Conservation (phyloP, 2,797 vertebrate genomes). For the Channallabes apus region DNA sequence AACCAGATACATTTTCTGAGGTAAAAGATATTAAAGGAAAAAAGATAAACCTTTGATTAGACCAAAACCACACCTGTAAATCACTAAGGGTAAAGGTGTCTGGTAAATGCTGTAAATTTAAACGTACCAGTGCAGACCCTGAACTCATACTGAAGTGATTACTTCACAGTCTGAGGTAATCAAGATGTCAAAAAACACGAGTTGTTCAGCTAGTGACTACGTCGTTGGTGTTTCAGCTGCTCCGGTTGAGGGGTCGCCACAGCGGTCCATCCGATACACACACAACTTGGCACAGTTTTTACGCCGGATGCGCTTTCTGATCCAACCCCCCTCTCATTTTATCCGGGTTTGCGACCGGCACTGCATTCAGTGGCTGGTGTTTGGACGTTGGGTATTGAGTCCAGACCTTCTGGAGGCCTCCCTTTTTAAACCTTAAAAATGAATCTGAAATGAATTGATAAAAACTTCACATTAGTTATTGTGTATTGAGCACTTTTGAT, state of each 20-base stretch:
- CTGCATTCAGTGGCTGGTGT: too few species aligned
- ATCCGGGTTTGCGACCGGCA: too few species aligned
- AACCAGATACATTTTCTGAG: neutral
- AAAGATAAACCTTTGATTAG: neutral
- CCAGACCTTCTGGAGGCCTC: too few species aligned
- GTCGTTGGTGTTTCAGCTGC: too few species aligned
- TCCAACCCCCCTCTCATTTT: too few species aligned
- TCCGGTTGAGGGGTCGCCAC: too few species aligned
- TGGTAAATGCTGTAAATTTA: neutral
- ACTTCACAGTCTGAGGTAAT: neutral
- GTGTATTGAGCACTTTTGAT: constrained; percentile 8
- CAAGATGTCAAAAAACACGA: neutral
- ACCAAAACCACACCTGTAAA: neutral
- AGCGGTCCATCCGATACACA: too few species aligned
- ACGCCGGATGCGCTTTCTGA: too few species aligned
- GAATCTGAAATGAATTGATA: neutral
- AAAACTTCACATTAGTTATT: neutral
- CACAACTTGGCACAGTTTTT: too few species aligned
- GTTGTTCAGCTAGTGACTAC: neutral
- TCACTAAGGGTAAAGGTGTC: neutral
- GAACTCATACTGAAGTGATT: neutral
- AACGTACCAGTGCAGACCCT: neutral
- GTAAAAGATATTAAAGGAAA: neutral
- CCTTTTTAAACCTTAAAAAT: neutral
- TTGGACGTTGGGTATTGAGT: too few species aligned